Percentiles rank a stretch among this genome's conserved stretches.
These are phyloP conservation scores for Prionace glauca DNA, from an alignment of 2,797 vertebrate species.

Conservation along the genomic window DNA sequence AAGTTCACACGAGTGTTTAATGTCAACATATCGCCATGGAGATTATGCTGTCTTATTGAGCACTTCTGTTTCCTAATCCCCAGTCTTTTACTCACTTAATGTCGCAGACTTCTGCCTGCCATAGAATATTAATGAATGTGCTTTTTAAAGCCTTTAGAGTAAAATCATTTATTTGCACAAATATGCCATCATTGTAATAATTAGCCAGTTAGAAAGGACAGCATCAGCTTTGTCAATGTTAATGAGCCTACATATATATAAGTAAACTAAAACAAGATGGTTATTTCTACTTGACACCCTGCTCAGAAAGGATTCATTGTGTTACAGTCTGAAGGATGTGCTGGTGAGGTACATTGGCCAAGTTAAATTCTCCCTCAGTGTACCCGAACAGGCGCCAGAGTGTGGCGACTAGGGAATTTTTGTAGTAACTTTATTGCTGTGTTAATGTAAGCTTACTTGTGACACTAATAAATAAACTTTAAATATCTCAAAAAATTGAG, in stretches of 20 bases:
- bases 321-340: too few species aligned
- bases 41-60: background rate
- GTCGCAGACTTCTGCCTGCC: background rate
- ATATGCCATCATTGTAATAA: background rate
- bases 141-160: background rate
- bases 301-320: background rate
- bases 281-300: background rate
- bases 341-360: too few species aligned
- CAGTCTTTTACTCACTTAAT: background rate
- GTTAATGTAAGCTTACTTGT: too few species aligned
- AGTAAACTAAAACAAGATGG: background rate
- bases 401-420: too few species aligned
- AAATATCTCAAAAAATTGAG: too few species aligned
- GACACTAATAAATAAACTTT: too few species aligned
- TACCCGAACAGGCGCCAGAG: too few species aligned
- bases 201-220: background rate
- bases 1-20: background rate
- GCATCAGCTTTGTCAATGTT: background rate
- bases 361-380: too few species aligned
- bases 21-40: background rate
- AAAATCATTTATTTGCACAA: slow-evolving; percentile 19
- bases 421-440: too few species aligned
- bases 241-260: background rate
- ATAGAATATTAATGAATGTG: background rate
- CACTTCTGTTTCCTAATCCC: background rate